Base-by-base conservation (phyloP, 1,140 invertebrate species). In the Neuroterus valhalla region DNA sequence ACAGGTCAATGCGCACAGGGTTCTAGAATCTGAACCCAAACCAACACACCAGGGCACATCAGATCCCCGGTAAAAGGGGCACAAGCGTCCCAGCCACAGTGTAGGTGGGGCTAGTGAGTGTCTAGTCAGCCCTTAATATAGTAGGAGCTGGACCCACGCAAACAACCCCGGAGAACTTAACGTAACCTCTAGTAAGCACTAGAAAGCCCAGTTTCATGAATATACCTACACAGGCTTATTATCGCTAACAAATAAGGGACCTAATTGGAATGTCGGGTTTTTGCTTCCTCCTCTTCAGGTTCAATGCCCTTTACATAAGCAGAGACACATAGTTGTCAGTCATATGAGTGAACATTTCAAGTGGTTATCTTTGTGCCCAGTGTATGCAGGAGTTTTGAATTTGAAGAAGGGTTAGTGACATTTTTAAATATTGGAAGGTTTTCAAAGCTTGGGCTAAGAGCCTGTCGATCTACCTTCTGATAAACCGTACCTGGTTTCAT, bases 71-170 rank as follows among this genome's bases (percentile, higher is more conserved):
- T 78, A 42, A 76, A 76, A 79, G 71, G 77, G 76, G 66, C 12
- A 46, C 31, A 45, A 66, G 45, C 43, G 50, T 52, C 69, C 71
- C 68, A 50, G 70, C 46, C 38, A 72, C 46, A 55, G 71, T 43
- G 70, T 66, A 71, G 52, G 50, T 43, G 17, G 23, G 26, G 45
- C 31, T 67, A 48, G n/a, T 43, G 71, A 88, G 86, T 88, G 85
- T 86, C 86, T 87, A 88, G 86, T 88, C 86, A 88, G 87, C 87
- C 85, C 87, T 89, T 87, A 87, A 90, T 89, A 88, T 87, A 85
- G 80, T 89, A 86, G 89, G 86, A 89, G 88, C 86, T 73, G 83
- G 84, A 87, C 88, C 81, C 80, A 77, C 76, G 87, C 88, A 90
- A 89, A 90, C 88, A 90, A 87, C 74, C 83, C 81, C 74, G 80